phyloP scores from a whole-genome alignment of 64 coral and sea anemone species.

The Pocillopora damicornis region DNA sequence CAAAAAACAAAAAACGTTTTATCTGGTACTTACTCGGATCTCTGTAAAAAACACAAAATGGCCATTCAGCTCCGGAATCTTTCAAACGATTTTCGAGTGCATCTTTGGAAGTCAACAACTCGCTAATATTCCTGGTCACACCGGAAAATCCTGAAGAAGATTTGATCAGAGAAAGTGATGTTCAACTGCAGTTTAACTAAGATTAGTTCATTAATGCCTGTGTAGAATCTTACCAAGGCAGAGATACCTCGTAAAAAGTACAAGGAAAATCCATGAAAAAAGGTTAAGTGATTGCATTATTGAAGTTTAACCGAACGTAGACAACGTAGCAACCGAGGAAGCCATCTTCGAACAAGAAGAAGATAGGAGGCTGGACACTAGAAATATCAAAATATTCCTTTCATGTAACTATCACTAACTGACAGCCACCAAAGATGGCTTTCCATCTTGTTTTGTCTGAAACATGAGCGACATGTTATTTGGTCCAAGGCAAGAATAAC shows the following conservation, averaged over 20 bases:
- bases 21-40: slow-evolving; percentile 1
- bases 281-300: background rate
- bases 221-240: background rate
- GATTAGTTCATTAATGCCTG: background rate
- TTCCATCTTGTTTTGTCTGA: too few species aligned
- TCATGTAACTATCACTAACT: background rate
- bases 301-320: background rate
- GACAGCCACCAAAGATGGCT: too few species aligned
- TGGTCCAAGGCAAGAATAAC: too few species aligned
- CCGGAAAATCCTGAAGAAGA: background rate
- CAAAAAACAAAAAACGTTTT: too few species aligned
- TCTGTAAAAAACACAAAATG: slow-evolving; percentile 49
- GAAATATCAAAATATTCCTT: background rate
- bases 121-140: background rate
- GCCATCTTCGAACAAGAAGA: background rate
- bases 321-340: background rate
- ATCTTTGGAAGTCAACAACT: slow-evolving; percentile 15
- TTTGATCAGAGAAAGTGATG: background rate
- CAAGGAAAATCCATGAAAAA: background rate
- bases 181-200: background rate
- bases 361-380: background rate
- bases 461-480: too few species aligned
- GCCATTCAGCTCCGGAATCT: slow-evolving; percentile 11
- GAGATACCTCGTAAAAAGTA: background rate
- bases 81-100: background rate